Conservation (phyloP, 1,140 invertebrate genomes). For the Nylanderia fulva region DNA sequence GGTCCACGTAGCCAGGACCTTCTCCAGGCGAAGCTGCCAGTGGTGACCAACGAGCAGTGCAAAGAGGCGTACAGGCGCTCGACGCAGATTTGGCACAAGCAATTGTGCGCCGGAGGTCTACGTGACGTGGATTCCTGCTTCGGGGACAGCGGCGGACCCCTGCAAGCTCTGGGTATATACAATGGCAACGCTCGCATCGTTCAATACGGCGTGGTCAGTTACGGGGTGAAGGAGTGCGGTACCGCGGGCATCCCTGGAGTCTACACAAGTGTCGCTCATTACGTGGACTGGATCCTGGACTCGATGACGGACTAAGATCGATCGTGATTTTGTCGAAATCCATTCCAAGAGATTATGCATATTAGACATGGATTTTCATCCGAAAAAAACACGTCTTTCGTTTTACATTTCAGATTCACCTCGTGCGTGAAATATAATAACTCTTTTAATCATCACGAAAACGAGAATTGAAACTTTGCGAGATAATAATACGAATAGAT, state of each 20-base stretch:
- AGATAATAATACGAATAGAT: not conserved
- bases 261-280: constrained; percentile 87
- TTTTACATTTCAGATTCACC: not conserved
- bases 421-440: not conserved
- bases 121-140: constrained; percentile 82
- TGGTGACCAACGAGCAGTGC: constrained; percentile 84
- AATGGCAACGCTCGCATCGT: constrained; percentile 79
- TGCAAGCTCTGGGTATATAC: constrained; percentile 77
- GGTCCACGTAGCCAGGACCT: constrained; percentile 83
- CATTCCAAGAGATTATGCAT: too few relatives aligned
- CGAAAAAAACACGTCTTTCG: not conserved
- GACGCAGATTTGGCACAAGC: constrained; percentile 82
- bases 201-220: constrained; percentile 87
- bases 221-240: constrained; percentile 85
- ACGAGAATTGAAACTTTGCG: not conserved
- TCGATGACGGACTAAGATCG: constrained; percentile 82
- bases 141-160: constrained; percentile 87
- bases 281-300: constrained; percentile 89
- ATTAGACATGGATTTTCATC: not conserved
- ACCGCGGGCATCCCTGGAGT: constrained; percentile 87
- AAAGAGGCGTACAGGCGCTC: constrained; percentile 80
- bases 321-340: not conserved
- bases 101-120: constrained; percentile 88
- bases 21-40: constrained; percentile 85
- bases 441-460: not conserved